Evolutionary conservation across 2,113 vertebrate genomes (phyloP).

Genomic region (Pionites leucogaster): DNA sequence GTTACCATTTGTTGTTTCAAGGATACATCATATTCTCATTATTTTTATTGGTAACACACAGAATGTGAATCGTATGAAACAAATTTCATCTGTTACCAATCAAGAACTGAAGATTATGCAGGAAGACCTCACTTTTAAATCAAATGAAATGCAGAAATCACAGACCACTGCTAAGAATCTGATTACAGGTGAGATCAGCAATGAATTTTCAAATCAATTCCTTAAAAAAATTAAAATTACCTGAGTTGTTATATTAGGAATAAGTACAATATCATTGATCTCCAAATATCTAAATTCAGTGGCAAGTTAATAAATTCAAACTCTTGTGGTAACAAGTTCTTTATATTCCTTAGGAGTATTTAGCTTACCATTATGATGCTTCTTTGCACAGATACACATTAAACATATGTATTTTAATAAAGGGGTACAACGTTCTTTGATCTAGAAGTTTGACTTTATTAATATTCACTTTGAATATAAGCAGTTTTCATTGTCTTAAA

Average conservation of each 20-base stretch:
- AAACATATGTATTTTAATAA: neutral
- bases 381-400: neutral
- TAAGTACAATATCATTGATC: neutral
- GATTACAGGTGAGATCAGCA: slow-evolving; percentile 80
- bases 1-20: neutral
- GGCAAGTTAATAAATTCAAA: neutral
- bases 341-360: neutral
- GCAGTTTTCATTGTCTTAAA: neutral
- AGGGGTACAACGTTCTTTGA: neutral
- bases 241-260: neutral
- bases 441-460: neutral
- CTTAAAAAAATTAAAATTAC: neutral
- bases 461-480: neutral
- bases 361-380: neutral
- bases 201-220: neutral
- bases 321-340: neutral
- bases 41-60: slow-evolving; percentile 61
- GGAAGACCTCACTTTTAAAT: slow-evolving; percentile 94
- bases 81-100: slow-evolving; percentile 88
- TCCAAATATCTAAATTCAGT: neutral
- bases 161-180: slow-evolving; percentile 90
- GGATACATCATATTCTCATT: neutral
- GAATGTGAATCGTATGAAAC: slow-evolving; percentile 88
- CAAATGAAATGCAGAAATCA: slow-evolving; percentile 94
- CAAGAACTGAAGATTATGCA: slow-evolving; percentile 94